Base-by-base conservation (phyloP, 2,888 invertebrate genomes). In the Ptilodon capucinus region DNA sequence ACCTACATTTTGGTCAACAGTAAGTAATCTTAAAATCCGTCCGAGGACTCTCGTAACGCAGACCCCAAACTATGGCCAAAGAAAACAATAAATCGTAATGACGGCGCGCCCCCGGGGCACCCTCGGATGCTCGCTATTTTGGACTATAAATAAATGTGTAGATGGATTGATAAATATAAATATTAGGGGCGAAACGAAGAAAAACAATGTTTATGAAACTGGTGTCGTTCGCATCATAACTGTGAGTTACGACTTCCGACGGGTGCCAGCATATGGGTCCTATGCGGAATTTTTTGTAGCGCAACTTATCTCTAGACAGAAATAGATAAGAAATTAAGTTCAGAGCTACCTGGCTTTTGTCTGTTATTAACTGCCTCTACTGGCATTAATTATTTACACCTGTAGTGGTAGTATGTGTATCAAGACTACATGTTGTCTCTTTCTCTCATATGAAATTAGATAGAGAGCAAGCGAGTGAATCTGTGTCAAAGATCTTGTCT, bases 121-220 rank as follows among this genome's bases (percentile, higher is more conserved):
- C 89, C 89, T 87, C 81, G 78, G 84, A 84, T 82, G 84, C 83
- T 84, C 83, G 87, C 89, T 87, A 88, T 89, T 90, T 84, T 83
- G 76, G 76, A 86, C 89, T 90, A 90, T 88, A 91, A 88, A 89
- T 89, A 90, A 90, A 90, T 89, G 88, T 86, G 88, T 89, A 91
- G 90, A 91, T 90, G 88, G 86, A 90, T 90, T 91, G 90, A 91
- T 91, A 90, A 91, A 91, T 90, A 91, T 89, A 91, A 91, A 91
- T 90, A 91, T 89, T 87, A 84, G 90, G 90, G 90, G 87, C 88
- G 88, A 89, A 89, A 89, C 76, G 83, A 86, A 89, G 89, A 90
- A 90, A 90, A 91, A 91, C 91, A 90, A 88, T 90, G 91, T 91
- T 91, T 91, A 90, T 91, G 89, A 88, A 91, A 89, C 88, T 88